Evolutionary conservation across 35 echinoderm and acorn worm species (phyloP).

Genomic region (Apostichopus japonicus): DNA sequence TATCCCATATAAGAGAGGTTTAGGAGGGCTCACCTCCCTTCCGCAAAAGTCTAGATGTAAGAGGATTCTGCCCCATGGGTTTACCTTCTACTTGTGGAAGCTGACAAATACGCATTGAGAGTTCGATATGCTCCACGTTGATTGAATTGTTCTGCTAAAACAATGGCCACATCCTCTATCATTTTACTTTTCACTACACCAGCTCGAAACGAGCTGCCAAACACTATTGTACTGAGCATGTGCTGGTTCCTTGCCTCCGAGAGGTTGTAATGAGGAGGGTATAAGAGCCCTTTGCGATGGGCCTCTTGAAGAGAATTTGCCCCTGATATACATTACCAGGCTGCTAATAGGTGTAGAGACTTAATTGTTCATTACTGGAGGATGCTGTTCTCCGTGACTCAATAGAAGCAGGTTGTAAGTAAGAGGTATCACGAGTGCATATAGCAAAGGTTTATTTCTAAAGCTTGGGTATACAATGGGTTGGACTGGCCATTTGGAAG

Average conservation of each 20-base stretch:
- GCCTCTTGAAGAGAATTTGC: conserved; percentile 9
- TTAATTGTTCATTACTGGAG: conserved; percentile 22
- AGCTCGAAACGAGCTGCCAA: conserved; percentile 50
- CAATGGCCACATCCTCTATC: conserved; percentile 31
- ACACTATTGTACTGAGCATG: conserved; percentile 18
- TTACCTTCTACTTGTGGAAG: conserved; percentile 6
- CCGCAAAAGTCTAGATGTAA: background rate
- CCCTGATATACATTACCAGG: conserved; percentile 36
- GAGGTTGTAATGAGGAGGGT: background rate
- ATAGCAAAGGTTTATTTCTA: background rate
- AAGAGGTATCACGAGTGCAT: conserved; percentile 4
- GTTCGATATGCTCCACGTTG: background rate
- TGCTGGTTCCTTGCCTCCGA: background rate
- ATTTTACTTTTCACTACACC: conserved; percentile 40
- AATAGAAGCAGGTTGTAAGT: conserved; percentile 16
- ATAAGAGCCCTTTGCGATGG: conserved; percentile 19
- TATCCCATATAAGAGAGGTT: background rate
- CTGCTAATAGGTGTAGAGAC: conserved; percentile 17
- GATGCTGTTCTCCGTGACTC: conserved; percentile 4
- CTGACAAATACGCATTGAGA: background rate
- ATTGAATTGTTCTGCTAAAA: conserved; percentile 41
- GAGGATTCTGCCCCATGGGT: background rate
- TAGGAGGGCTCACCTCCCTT: background rate
- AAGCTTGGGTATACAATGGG: conserved; percentile 31
- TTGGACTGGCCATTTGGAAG: conserved; percentile 31